Evolutionary conservation across 1,140 invertebrate genomes (phyloP).

Genomic region (Eriosoma lanigerum): DNA sequence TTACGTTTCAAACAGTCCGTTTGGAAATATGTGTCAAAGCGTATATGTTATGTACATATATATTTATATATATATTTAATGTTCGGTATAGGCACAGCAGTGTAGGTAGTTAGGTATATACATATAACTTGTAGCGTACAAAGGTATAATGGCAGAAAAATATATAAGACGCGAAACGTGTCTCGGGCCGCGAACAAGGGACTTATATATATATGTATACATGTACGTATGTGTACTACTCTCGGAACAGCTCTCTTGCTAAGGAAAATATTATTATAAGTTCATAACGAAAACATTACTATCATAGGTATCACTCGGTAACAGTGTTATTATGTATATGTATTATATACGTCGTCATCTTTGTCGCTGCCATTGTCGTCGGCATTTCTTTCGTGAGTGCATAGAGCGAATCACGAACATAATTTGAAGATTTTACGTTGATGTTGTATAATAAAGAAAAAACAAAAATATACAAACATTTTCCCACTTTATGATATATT

Average conservation of each 20-base stretch:
- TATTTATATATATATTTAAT: not conserved
- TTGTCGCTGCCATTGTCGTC: too few species aligned
- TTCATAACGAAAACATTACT: constrained; percentile 27
- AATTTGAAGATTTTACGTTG: too few species aligned
- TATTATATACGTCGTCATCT: too few species aligned
- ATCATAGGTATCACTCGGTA: too few species aligned
- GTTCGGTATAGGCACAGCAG: not conserved
- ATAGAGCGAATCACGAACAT: too few species aligned
- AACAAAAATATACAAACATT: too few species aligned
- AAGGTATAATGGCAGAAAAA: not conserved
- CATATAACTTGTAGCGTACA: not conserved
- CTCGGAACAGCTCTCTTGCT: not conserved
- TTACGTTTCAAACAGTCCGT: constrained; percentile 10
- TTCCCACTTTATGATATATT: too few species aligned
- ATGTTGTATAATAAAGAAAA: too few species aligned
- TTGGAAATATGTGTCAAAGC: constrained; percentile 32
- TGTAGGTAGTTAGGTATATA: not conserved
- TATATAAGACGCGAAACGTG: constrained; percentile 30
- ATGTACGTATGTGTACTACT: not conserved
- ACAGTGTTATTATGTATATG: too few species aligned
- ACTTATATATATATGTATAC: constrained; percentile 4
- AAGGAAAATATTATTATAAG: not conserved
- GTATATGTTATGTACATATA: not conserved
- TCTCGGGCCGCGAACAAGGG: constrained; percentile 27
- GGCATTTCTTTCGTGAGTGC: too few species aligned